Conservation (phyloP, 2,113 vertebrate species). For the Zapus hudsonius region DNA sequence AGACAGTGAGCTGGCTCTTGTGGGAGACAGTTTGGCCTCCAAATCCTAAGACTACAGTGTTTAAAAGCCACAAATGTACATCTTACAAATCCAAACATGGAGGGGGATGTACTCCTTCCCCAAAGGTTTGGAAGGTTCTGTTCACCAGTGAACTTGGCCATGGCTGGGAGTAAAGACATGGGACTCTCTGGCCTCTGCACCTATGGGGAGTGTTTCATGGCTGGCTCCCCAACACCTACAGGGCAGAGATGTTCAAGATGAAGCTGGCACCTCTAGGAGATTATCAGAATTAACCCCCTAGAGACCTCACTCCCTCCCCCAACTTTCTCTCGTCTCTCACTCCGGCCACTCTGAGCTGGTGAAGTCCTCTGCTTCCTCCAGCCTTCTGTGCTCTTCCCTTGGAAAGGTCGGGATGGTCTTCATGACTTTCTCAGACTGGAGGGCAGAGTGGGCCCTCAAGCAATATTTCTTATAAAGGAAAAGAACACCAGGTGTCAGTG, state of each 20-base stretch:
- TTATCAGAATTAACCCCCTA: background rate
- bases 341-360: background rate
- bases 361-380: background rate
- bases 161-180: background rate
- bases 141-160: background rate
- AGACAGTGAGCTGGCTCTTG: accelerated
- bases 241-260: background rate
- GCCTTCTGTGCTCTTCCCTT: background rate
- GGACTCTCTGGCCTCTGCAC: background rate
- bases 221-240: background rate
- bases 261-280: background rate
- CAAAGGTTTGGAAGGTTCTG: background rate
- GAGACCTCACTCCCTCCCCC: background rate
- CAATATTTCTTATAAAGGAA: background rate
- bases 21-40: background rate
- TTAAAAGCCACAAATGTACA: background rate
- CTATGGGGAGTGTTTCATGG: background rate
- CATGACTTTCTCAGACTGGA: no score
- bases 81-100: background rate
- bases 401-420: background rate
- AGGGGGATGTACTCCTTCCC: background rate
- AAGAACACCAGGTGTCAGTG: background rate
- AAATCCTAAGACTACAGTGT: background rate
- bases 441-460: accelerated
- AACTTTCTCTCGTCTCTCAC: background rate